Conservation (phyloP, 2,797 vertebrate species). For the Mormyrops boulengeri region DNA sequence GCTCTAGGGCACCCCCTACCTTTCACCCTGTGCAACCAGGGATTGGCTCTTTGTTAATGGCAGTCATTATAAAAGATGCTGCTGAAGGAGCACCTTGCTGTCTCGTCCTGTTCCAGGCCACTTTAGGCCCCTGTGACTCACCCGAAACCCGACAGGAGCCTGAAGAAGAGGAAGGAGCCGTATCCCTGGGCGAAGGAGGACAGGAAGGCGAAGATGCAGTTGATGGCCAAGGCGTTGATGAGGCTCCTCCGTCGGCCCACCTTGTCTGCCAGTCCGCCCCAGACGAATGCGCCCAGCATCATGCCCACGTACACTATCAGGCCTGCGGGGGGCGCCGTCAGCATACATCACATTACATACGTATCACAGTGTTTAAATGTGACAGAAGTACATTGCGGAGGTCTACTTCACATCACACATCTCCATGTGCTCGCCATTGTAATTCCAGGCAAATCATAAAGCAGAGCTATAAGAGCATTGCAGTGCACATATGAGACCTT, state of each 20-base stretch:
- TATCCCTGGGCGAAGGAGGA: conserved; percentile 92
- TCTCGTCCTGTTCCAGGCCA: not conserved
- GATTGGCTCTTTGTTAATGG: not conserved
- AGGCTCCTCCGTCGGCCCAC: conserved; percentile 81
- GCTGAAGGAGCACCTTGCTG: not conserved
- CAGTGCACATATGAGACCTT: not conserved
- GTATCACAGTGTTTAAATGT: not conserved
- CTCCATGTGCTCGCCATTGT: not conserved
- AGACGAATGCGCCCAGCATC: conserved; percentile 88
- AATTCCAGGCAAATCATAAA: not conserved
- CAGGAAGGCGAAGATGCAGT: conserved; percentile 79
- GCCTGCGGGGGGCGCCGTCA: conserved; percentile 54
- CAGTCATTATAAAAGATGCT: not conserved
- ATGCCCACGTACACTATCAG: conserved; percentile 90
- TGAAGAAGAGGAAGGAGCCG: conserved; percentile 90
- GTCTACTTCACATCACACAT: not conserved
- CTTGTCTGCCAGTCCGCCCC: conserved; percentile 89
- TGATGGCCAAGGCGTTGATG: conserved; percentile 76
- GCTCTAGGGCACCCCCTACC: not conserved
- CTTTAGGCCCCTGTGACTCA: conserved; percentile 44
- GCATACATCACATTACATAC: not conserved
- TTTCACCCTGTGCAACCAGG: not conserved
- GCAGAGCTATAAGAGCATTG: not conserved
- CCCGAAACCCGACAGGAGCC: conserved; percentile 90
- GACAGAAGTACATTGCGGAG: not conserved